Evolutionary conservation across 1,140 invertebrate genomes (phyloP).

Genomic region (Bombus waltoni): DNA sequence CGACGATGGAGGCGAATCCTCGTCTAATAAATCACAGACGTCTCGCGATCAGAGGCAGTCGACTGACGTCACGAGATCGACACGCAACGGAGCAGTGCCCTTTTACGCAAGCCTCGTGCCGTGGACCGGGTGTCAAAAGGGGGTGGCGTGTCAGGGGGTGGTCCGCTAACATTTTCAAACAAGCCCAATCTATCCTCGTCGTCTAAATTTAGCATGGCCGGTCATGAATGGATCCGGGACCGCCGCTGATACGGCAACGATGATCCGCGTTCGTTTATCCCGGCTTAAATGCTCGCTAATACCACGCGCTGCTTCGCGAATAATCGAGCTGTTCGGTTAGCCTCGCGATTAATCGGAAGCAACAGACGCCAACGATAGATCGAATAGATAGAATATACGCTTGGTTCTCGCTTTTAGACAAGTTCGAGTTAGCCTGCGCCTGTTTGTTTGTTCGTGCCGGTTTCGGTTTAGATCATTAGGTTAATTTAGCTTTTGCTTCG

Average conservation of each 20-base stretch:
- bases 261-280: conserved; percentile 17
- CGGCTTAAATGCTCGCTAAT: conserved; percentile 29
- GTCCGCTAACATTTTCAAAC: conserved; percentile 52
- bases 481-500: background rate
- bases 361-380: background rate
- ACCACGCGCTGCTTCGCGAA: background rate
- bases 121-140: conserved; percentile 25
- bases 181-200: conserved; percentile 47
- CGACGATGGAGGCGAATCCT: background rate
- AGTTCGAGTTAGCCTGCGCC: too few species aligned
- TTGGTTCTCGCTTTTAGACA: too few species aligned
- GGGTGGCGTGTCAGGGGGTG: conserved; percentile 21
- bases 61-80: conserved; percentile 46
- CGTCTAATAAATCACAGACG: background rate
- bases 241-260: conserved; percentile 36
- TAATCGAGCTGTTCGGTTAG: conserved; percentile 3
- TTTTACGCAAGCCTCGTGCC: conserved; percentile 42
- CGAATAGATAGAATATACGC: too few species aligned
- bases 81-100: conserved; percentile 49
- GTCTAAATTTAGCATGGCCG: conserved; percentile 68
- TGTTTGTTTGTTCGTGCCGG: background rate
- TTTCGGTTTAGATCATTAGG: background rate
- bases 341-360: background rate
- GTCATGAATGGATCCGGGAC: conserved; percentile 68
- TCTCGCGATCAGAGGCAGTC: background rate